Percentiles rank a stretch among this genome's conserved stretches.
phyloP scores from a whole-genome alignment of 1,140 invertebrate species.

The Pogonomyrmex californicus region DNA sequence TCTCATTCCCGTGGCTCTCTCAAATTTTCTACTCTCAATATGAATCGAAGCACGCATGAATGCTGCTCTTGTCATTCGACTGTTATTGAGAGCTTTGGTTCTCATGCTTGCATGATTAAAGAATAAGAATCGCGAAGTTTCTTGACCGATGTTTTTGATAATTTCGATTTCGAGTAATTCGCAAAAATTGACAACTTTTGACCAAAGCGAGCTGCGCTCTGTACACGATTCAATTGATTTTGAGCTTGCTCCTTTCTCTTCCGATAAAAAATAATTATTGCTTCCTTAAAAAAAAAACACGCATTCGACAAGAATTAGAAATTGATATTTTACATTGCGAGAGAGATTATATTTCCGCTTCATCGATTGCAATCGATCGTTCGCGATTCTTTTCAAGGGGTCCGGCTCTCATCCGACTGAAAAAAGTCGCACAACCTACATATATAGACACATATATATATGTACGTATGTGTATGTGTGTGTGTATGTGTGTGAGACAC shows the following conservation, averaged over 20 bases:
- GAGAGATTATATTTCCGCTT: neutral
- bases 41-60: conserved; percentile 21
- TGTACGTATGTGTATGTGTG: conserved; percentile 77
- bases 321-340: conserved; percentile 9
- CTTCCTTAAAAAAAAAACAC: conserved; percentile 19
- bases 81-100: neutral
- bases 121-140: conserved; percentile 51
- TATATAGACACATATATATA: conserved; percentile 82
- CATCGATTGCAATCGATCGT: conserved; percentile 20
- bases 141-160: neutral
- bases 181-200: conserved; percentile 3
- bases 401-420: conserved; percentile 65
- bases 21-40: conserved; percentile 29
- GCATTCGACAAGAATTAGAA: neutral
- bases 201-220: neutral
- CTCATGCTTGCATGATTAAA: conserved; percentile 18
- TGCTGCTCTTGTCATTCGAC: neutral
- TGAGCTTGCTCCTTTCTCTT: neutral
- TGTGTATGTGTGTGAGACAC: conserved; percentile 65
- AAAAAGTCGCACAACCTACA: conserved; percentile 83
- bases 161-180: conserved; percentile 12
- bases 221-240: neutral
- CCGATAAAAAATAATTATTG: conserved; percentile 55
- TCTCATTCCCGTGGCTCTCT: conserved; percentile 19
- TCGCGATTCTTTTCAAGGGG: conserved; percentile 57